These are phyloP conservation scores for Emberiza fucata DNA, from an alignment of 2,113 vertebrate species.

Conservation along the genomic window DNA sequence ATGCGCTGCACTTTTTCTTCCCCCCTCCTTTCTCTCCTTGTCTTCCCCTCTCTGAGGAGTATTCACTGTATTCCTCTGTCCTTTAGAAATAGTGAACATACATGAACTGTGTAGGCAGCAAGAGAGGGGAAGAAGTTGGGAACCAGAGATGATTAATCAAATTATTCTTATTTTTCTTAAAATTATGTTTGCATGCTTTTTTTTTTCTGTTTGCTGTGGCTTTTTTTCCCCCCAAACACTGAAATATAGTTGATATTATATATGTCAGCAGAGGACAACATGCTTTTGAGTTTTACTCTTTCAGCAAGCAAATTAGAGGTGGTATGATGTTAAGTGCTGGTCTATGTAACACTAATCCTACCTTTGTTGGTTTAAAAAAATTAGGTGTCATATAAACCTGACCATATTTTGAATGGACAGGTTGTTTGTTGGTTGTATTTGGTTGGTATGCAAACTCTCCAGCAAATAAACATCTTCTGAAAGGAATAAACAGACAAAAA, in stretches of 20 bases:
- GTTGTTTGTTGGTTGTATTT: background rate
- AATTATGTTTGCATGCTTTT: background rate
- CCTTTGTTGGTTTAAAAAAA: background rate
- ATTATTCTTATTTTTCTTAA: background rate
- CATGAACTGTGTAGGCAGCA: background rate
- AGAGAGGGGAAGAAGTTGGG: background rate
- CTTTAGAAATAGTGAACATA: conserved; percentile 8
- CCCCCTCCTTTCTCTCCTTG: rapidly evolving
- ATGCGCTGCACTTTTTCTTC: background rate
- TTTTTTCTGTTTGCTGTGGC: background rate
- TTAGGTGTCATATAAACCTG: background rate
- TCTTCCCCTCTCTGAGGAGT: background rate
- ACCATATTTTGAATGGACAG: background rate
- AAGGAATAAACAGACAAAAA: background rate
- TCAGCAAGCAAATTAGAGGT: background rate
- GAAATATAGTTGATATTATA: background rate
- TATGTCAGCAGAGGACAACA: background rate
- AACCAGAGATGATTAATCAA: background rate
- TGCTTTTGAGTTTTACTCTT: background rate
- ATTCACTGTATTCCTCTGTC: background rate
- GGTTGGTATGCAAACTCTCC: background rate
- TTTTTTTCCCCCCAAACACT: background rate
- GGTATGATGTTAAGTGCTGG: background rate
- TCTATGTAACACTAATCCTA: background rate
- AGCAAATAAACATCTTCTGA: background rate